Conservation (phyloP, 2,797 vertebrate species). For the Liasis olivaceus region DNA sequence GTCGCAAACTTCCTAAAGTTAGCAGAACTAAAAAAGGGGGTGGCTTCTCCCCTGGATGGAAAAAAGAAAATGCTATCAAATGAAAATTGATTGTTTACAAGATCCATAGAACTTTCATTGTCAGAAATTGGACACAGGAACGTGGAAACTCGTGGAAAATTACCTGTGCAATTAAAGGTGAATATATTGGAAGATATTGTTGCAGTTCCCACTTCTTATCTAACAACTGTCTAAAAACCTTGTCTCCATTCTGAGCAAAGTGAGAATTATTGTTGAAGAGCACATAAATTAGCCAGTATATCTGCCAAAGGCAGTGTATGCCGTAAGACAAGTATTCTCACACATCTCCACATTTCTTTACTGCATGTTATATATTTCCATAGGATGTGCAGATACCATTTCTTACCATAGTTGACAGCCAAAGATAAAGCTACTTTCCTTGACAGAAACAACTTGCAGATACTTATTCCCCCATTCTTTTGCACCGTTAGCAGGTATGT, state of each 20-base stretch:
- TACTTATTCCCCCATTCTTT: background rate
- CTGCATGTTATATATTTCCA: background rate
- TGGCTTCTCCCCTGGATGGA: background rate
- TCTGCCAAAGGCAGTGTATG: background rate
- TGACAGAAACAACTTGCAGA: background rate
- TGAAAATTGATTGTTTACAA: background rate
- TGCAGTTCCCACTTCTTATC: background rate
- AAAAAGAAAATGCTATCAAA: background rate
- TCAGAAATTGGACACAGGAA: background rate
- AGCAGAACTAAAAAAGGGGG: background rate
- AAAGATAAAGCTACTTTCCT: background rate
- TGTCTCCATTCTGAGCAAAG: background rate
- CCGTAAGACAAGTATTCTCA: background rate
- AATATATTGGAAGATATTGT: background rate
- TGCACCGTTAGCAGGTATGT: background rate
- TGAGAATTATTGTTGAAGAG: background rate
- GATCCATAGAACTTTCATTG: background rate
- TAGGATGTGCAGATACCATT: background rate
- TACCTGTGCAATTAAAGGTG: too few relatives aligned
- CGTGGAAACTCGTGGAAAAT: background rate
- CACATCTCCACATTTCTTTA: background rate
- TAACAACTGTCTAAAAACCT: background rate
- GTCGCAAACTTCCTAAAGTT: background rate
- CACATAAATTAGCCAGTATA: background rate
- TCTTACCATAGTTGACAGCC: background rate